Percentiles rank a stretch among this genome's conserved stretches.
These are phyloP conservation scores for Hepsetus odoe DNA, from an alignment of 2,113 vertebrate genomes.

Conservation along the genomic window DNA sequence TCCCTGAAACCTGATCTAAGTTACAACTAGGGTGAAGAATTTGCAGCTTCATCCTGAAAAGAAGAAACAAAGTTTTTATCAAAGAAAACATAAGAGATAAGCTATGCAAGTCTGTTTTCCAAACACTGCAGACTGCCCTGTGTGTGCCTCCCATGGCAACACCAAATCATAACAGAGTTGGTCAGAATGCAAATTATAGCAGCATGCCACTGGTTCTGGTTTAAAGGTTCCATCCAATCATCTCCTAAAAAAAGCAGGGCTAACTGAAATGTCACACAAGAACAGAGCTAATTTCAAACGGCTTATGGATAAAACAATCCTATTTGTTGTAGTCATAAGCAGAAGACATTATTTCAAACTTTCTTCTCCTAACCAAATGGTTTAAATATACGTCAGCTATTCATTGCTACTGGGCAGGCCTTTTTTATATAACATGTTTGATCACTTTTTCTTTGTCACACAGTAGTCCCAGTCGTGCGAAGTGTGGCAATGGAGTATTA, in stretches of 20 bases:
- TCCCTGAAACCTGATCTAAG: background rate
- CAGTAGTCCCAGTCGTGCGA: too few relatives aligned
- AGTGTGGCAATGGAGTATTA: too few relatives aligned
- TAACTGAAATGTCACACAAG: background rate
- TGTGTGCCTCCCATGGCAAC: slow-evolving; percentile 13
- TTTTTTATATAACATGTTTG: too few relatives aligned
- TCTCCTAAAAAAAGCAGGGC: background rate
- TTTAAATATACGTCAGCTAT: too few relatives aligned
- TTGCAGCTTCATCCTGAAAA: background rate
- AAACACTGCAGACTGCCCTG: slow-evolving; percentile 7
- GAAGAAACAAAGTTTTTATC: slow-evolving; percentile 16
- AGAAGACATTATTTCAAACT: too few relatives aligned
- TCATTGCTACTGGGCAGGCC: too few relatives aligned
- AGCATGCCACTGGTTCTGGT: slow-evolving; percentile 6
- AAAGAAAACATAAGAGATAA: background rate
- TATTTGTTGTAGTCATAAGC: too few relatives aligned
- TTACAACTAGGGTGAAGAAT: background rate
- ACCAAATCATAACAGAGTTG: background rate
- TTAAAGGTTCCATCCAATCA: slow-evolving; percentile 20
- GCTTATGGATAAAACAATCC: too few relatives aligned
- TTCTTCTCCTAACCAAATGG: too few relatives aligned
- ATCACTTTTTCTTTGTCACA: too few relatives aligned
- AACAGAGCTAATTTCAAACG: background rate
- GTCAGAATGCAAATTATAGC: slow-evolving; percentile 22
- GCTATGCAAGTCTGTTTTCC: slow-evolving; percentile 27